Evolutionary conservation across 2,888 invertebrate genomes (phyloP).

Genomic region (Oligia latruncula): DNA sequence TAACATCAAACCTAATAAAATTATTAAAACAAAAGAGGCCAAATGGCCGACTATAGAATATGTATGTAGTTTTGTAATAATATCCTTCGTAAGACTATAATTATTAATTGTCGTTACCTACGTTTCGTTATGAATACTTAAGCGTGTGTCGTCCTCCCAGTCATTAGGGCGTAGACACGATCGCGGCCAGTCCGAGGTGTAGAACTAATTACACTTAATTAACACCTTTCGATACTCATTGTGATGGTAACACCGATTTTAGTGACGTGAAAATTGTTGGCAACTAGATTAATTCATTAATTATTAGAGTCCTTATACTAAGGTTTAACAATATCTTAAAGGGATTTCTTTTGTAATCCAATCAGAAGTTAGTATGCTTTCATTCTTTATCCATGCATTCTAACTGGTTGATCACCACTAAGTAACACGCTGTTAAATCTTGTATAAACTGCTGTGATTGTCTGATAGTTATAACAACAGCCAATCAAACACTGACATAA

Average conservation of each 20-base stretch:
- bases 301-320: background rate
- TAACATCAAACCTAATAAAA: constrained; percentile 7
- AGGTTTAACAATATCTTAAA: background rate
- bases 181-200: constrained; percentile 55
- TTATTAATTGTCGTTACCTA: constrained; percentile 30
- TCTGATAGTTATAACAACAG: background rate
- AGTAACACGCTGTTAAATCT: background rate
- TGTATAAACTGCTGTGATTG: background rate
- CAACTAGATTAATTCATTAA: constrained; percentile 18
- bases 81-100: background rate
- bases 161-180: constrained; percentile 64
- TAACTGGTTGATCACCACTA: background rate
- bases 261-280: constrained; percentile 38
- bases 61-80: constrained; percentile 15
- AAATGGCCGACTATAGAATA: constrained; percentile 1
- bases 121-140: constrained; percentile 51
- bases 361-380: background rate
- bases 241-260: constrained; percentile 39
- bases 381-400: background rate
- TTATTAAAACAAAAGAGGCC: background rate
- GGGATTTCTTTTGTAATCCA: background rate
- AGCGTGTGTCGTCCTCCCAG: constrained; percentile 33
- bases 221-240: constrained; percentile 34
- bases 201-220: constrained; percentile 60
- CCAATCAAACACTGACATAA: background rate